phyloP scores from a whole-genome alignment of 2,113 vertebrate species.

The Narcine bancroftii region DNA sequence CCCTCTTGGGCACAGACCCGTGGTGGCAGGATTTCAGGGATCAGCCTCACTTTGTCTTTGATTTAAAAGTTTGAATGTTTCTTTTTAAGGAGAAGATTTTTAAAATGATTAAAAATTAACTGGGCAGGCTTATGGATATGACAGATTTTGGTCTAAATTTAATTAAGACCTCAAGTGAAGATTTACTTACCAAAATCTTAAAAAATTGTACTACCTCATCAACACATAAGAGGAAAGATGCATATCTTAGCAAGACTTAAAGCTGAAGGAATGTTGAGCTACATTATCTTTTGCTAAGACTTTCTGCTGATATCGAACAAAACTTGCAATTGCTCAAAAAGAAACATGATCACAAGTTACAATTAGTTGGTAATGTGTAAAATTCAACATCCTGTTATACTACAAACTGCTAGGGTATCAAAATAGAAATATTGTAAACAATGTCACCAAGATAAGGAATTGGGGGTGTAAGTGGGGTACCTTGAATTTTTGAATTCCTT shows the following conservation, averaged over 20 bases:
- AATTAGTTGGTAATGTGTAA: background rate
- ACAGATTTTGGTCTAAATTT: background rate
- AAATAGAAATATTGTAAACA: background rate
- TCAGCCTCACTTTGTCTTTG: too few species aligned
- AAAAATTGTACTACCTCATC: background rate
- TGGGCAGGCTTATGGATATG: background rate
- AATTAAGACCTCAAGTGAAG: background rate
- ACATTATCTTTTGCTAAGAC: background rate
- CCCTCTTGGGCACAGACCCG: too few species aligned
- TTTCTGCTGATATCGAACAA: background rate
- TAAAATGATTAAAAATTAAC: too few species aligned
- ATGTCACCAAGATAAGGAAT: background rate
- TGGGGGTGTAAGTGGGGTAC: too few species aligned
- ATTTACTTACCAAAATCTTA: background rate
- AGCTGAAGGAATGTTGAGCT: background rate
- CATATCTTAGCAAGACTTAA: background rate
- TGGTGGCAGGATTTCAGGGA: too few species aligned
- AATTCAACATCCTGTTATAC: background rate
- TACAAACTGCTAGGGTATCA: background rate
- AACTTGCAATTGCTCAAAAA: background rate
- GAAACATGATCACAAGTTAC: background rate
- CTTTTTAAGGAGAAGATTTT: too few species aligned
- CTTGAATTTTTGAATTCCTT: background rate
- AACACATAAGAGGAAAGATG: background rate
- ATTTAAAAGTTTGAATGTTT: too few species aligned